phyloP scores from a whole-genome alignment of 2,113 vertebrate genomes.

The Abramis brama region DNA sequence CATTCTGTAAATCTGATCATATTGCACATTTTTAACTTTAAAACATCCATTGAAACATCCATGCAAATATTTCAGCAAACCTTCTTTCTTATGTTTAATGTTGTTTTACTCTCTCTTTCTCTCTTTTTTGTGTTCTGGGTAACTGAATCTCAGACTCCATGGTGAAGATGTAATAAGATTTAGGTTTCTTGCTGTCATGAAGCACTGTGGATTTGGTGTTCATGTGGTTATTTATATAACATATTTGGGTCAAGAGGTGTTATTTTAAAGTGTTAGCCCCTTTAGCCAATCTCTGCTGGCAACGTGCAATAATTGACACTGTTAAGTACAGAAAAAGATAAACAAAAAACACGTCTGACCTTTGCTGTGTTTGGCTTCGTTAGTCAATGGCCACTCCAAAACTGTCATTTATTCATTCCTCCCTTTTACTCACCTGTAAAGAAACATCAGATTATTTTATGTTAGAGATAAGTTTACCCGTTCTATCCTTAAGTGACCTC shows the following conservation, averaged over 20 bases:
- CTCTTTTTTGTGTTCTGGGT: slow-evolving; percentile 53
- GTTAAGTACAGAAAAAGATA: slow-evolving; percentile 50
- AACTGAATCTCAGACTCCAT: slow-evolving; percentile 59
- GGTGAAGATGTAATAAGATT: slow-evolving; percentile 71
- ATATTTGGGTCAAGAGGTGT: slow-evolving; percentile 79
- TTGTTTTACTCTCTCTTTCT: neutral
- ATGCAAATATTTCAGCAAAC: neutral
- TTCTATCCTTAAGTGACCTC: neutral
- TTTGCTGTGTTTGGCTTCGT: slow-evolving; percentile 32
- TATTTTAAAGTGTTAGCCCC: slow-evolving; percentile 72
- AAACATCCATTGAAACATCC: neutral
- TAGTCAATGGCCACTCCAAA: neutral
- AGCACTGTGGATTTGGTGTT: slow-evolving; percentile 64
- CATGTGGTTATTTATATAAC: slow-evolving; percentile 69
- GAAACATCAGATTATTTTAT: neutral
- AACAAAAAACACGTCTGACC: neutral
- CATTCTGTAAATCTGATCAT: neutral
- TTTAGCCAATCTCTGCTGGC: slow-evolving; percentile 70
- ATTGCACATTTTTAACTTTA: neutral
- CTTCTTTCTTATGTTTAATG: neutral
- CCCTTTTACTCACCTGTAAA: neutral
- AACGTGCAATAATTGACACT: slow-evolving; percentile 60
- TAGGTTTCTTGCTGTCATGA: slow-evolving; percentile 58
- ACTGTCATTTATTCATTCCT: neutral
- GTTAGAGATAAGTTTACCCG: neutral